These are phyloP conservation scores for Myiotriccus ornatus DNA, from an alignment of 2,797 vertebrate species.

Conservation along the genomic window DNA sequence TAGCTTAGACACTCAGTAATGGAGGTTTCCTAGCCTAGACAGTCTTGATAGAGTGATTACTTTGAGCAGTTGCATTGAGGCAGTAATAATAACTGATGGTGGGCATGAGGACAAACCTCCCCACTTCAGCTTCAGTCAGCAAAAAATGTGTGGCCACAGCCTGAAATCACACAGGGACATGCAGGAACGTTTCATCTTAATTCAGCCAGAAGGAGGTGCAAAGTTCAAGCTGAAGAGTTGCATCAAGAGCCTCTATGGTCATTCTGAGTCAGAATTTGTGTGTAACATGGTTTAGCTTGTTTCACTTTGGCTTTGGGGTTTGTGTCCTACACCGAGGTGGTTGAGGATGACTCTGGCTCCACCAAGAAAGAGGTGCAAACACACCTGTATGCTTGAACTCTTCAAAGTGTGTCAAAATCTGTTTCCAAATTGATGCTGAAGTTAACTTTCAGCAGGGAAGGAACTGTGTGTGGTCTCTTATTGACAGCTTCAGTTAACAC, in stretches of 20 bases:
- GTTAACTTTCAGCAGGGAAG: background rate
- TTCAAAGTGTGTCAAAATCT: background rate
- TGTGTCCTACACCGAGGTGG: background rate
- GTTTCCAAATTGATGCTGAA: background rate
- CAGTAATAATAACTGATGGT: background rate
- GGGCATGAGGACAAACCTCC: background rate
- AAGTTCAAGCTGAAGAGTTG: background rate
- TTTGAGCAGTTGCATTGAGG: background rate
- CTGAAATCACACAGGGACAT: background rate
- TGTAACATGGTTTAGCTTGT: background rate
- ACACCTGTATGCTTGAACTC: background rate
- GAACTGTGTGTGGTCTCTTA: background rate
- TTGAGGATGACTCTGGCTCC: background rate
- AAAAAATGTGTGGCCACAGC: background rate
- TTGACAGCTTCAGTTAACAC: background rate
- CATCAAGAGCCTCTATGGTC: background rate
- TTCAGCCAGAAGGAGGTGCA: conserved; percentile 8
- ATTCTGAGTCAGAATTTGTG: conserved; percentile 46
- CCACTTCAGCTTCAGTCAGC: background rate
- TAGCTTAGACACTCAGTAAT: background rate
- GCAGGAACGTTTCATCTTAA: background rate
- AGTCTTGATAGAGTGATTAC: background rate
- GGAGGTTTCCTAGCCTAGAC: background rate
- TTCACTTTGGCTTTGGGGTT: conserved; percentile 9
- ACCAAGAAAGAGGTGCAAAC: background rate